Evolutionary conservation across 1,140 invertebrate species (phyloP).

Genomic region (Drosophila neocordata): DNA sequence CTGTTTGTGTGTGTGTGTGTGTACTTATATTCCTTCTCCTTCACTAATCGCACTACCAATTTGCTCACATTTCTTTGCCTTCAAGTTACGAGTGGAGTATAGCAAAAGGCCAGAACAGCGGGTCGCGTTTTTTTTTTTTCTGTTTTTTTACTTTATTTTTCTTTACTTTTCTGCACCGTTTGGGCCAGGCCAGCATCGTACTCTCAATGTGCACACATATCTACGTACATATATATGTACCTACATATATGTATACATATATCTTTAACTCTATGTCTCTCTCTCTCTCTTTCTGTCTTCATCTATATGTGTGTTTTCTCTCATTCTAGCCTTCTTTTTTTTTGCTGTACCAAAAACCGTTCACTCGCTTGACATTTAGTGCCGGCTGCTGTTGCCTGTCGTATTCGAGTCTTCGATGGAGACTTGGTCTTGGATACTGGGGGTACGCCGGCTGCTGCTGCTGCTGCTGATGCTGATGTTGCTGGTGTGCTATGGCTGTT

Average conservation of each 20-base stretch:
- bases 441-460: constrained; percentile 31
- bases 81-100: neutral
- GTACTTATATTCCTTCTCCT: neutral
- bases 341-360: constrained; percentile 35
- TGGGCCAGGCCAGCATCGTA: constrained; percentile 8
- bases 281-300: neutral
- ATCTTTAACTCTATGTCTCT: neutral
- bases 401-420: constrained; percentile 19
- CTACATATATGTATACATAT: too few relatives aligned
- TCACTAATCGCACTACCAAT: constrained; percentile 14
- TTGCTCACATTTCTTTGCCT: constrained; percentile 17
- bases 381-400: constrained; percentile 34
- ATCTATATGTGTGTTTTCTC: neutral
- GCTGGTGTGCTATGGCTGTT: neutral
- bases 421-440: constrained; percentile 23
- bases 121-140: neutral
- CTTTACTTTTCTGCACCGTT: constrained; percentile 19
- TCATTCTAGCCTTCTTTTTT: constrained; percentile 8
- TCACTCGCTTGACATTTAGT: constrained; percentile 55
- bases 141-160: neutral
- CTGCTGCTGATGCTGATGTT: neutral
- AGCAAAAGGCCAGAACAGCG: constrained; percentile 8
- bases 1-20: neutral
- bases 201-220: neutral
- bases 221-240: too few relatives aligned